Conservation (phyloP, 2,888 invertebrate species). For the Lymantria monacha region DNA sequence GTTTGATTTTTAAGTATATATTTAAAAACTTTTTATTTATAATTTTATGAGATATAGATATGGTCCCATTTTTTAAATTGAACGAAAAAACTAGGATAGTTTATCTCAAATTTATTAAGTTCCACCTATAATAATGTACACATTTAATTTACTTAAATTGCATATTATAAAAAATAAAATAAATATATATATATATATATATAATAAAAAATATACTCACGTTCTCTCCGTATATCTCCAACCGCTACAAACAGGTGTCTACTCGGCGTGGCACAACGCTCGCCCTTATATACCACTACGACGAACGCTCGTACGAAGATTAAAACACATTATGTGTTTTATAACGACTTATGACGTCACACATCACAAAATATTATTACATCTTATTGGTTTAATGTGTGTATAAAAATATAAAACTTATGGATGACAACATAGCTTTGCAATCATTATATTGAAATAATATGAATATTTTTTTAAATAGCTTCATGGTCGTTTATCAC, state of each 20-base stretch:
- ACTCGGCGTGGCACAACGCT: slow-evolving; percentile 14
- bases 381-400: slow-evolving; percentile 9
- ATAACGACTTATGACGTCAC: slow-evolving; percentile 19
- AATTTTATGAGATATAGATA: no score
- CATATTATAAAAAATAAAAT: no score
- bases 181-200: neutral
- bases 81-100: no score
- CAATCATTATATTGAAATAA: neutral
- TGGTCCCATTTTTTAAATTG: no score
- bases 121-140: no score
- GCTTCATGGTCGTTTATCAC: neutral
- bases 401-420: neutral
- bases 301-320: slow-evolving; percentile 28
- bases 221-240: slow-evolving; percentile 19
- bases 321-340: slow-evolving; percentile 40
- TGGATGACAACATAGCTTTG: neutral
- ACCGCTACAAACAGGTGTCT: slow-evolving; percentile 39
- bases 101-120: no score
- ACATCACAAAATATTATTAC: slow-evolving; percentile 10
- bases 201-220: slow-evolving; percentile 19
- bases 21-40: no score
- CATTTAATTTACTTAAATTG: no score
- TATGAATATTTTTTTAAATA: neutral
- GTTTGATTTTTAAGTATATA: no score
- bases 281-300: slow-evolving; percentile 31